Base-by-base conservation (phyloP, 2,113 vertebrate species). In the Andinoacara biseriatus region DNA sequence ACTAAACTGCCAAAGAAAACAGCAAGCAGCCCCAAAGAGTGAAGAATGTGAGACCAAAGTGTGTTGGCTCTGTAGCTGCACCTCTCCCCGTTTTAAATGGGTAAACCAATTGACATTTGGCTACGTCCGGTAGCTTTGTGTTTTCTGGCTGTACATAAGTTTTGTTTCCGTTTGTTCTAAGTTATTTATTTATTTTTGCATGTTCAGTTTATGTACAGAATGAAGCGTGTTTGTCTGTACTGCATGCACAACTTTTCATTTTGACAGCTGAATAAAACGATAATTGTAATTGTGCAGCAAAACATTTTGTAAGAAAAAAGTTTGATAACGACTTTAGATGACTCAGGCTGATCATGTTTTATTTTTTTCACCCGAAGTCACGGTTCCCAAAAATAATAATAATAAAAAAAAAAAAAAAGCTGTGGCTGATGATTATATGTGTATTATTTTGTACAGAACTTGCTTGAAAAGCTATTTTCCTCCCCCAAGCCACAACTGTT, bases 151-250 rank as follows among this genome's bases (percentile, higher is more conserved):
- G 92, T 94, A 95, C 78, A 92, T 75, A 91, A 89, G 58, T 76
- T 52, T 78, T 87, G 5, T 59, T 83, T 87, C 31, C 38, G 59
- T 81, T 80, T 87, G 14, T 60, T 90, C 92, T 95, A 94, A 94
- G 75, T 94, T 95, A 95, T 96, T 96, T 96, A 96, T 97, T 97
- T 97, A 96, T 96, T 96, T 94, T 90, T 80, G 92, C 65, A 18
- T 75, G 69, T 79, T 82, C 56, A 59, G 24, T 75, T 77, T 54
- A 35, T 93, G 84, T 91, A 90, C 85, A 94, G 84, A 93, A 84
- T 87, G 75, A 92, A 91, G 82, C 57, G 79, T 67, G 63, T 85
- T 40, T 38, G 14, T 77, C 40, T 89, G 67, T 83, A 83, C 83
- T 87, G 89, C 92, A 89, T 92, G 86, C 79, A 33, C 60, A 14